Conservation (phyloP, 1,140 invertebrate species). For the Drosophila suzukii region DNA sequence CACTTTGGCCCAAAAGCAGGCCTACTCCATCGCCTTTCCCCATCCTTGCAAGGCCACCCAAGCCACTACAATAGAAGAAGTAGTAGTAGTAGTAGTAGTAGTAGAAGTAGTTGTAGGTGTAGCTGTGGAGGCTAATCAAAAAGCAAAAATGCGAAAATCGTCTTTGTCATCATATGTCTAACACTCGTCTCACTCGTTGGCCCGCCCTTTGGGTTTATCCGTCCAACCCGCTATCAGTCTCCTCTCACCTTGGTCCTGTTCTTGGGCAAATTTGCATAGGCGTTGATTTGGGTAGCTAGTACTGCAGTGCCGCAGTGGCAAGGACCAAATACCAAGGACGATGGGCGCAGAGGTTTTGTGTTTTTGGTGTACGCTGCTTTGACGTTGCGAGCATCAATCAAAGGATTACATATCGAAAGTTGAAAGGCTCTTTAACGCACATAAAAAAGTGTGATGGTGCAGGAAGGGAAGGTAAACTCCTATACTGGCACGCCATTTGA, state of each 20-base stretch:
- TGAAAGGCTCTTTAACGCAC: slow-evolving; percentile 67
- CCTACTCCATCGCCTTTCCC: background rate
- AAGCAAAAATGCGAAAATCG: slow-evolving; percentile 77
- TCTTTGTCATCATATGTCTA: slow-evolving; percentile 81
- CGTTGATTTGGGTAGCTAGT: slow-evolving; percentile 64
- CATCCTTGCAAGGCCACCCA: slow-evolving; percentile 24
- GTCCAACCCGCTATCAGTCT: slow-evolving; percentile 34
- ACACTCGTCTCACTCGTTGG: slow-evolving; percentile 43
- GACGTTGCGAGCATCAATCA: slow-evolving; percentile 72
- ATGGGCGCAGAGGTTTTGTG: slow-evolving; percentile 40
- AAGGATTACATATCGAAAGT: slow-evolving; percentile 81
- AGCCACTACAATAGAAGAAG: slow-evolving; percentile 5
- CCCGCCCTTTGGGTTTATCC: slow-evolving; percentile 3
- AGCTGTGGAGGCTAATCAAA: slow-evolving; percentile 64
- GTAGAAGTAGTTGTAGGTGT: too few relatives aligned
- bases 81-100: background rate
- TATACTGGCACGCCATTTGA: slow-evolving; percentile 63
- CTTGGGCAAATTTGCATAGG: slow-evolving; percentile 71
- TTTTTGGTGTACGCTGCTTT: slow-evolving; percentile 42
- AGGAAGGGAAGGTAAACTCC: slow-evolving; percentile 1
- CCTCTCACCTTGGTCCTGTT: slow-evolving; percentile 33
- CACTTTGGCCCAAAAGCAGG: slow-evolving; percentile 21
- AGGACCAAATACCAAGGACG: slow-evolving; percentile 24
- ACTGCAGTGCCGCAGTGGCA: slow-evolving; percentile 9
- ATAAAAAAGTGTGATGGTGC: slow-evolving; percentile 31